Evolutionary conservation across 1,140 invertebrate genomes (phyloP).

Genomic region (Ladona fulva): DNA sequence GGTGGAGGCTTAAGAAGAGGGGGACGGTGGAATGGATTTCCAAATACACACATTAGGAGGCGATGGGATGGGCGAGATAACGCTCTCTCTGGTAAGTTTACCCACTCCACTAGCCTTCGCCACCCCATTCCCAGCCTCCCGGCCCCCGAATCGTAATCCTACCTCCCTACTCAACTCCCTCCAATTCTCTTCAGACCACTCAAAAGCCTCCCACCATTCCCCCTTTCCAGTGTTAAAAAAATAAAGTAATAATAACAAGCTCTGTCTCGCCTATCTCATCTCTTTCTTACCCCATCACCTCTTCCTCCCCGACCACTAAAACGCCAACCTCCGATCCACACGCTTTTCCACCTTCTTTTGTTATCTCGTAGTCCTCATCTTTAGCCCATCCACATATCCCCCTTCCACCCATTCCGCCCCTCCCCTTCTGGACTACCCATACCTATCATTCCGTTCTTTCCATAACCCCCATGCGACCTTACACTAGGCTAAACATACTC

Average conservation of each 20-base stretch:
- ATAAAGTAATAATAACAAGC: conserved; percentile 3
- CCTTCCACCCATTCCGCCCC: neutral
- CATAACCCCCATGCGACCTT: too few relatives aligned
- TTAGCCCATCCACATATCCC: neutral
- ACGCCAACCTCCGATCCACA: too few relatives aligned
- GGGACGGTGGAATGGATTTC: neutral
- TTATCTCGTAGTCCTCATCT: neutral
- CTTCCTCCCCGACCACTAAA: neutral
- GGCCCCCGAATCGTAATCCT: neutral
- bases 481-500: too few relatives aligned
- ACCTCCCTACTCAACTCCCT: neutral
- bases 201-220: too few relatives aligned
- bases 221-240: neutral
- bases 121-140: neutral
- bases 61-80: neutral
- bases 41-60: conserved; percentile 9
- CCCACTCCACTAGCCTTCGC: neutral
- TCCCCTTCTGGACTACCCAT: neutral
- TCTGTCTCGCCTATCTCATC: neutral
- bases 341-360: neutral
- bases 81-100: neutral
- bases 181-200: neutral
- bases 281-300: neutral
- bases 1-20: neutral
- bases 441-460: too few relatives aligned